These are phyloP conservation scores for Pelodiscus sinensis DNA, from an alignment of 2,113 vertebrate species.

Conservation along the genomic window DNA sequence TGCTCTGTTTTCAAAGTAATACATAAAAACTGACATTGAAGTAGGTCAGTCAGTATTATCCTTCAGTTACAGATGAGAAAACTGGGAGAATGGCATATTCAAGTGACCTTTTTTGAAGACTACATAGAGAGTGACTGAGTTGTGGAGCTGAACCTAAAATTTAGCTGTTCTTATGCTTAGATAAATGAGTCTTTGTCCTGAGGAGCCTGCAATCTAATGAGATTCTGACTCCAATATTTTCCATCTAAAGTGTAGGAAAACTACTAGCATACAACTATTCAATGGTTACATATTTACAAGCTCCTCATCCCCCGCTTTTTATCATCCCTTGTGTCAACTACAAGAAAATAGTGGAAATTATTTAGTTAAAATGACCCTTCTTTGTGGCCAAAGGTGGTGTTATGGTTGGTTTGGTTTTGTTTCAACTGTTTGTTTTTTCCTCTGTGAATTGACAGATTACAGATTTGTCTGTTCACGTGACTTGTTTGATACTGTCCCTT, in stretches of 20 bases:
- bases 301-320: no score
- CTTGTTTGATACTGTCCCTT: background rate
- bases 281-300: background rate
- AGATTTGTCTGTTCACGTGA: constrained; percentile 24
- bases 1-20: background rate
- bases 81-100: background rate
- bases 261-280: constrained; percentile 5
- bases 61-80: background rate
- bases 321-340: background rate
- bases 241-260: background rate
- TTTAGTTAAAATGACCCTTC: background rate
- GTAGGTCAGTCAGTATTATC: background rate
- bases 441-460: background rate
- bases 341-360: background rate
- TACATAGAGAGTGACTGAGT: background rate
- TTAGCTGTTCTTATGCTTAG: background rate
- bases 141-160: background rate
- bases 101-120: background rate
- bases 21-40: background rate
- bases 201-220: background rate
- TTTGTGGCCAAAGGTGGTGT: background rate
- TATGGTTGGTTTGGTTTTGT: background rate
- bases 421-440: background rate
- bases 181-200: background rate
- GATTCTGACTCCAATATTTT: constrained; percentile 6